Evolutionary conservation across 2,113 vertebrate species (phyloP), one percentile per base, ranked within the genome.

Genomic region (Rutilus rutilus): DNA sequence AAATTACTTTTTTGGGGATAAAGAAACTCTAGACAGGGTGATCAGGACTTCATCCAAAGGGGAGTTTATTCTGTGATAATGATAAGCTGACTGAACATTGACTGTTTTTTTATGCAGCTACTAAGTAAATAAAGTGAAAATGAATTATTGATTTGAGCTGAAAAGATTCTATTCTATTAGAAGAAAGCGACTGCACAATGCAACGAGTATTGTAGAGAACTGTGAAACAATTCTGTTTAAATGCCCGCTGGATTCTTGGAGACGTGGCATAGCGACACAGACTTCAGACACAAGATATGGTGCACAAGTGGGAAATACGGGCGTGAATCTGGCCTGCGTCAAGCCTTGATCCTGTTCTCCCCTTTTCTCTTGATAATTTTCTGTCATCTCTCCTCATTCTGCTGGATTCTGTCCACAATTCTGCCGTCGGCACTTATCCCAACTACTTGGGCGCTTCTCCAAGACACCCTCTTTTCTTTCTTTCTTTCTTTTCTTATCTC

Each of bases 401-500:
- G n/a, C 79, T 65, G 62, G 62, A 65, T 67, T 82, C 42, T 52
- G 62, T 52, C 30, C 30, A 30, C 30, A 33, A 33, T 33, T 33
- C 30, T 42, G 23, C 27, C 54, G 23, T 54, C 25, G 15, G n/a
- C 79, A 52, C 45, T 69, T 36, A 82, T 52, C 42, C 80, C 42
- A 82, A 23, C 27, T 69, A 39, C 67, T 83, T 39, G 27, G 67
- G 33, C 73, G 65, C 50, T 73, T 73, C 65, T 73, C 67, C 65
- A 33, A 54, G 65, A 42, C 11, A 74, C 39, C 19, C 30, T 73
- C 82, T 83, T 77, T 33, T 59, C 67, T 67, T 71, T 57, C 19
- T 57, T 81, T 36, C 69, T 75, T 60, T 45, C n/a, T 76, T 85
- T 50, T 79, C 50, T 84, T 83, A 59, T 83, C 82, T 83, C 82